Conservation (phyloP, 2,888 invertebrate genomes). For the Lithophane leautieri region DNA sequence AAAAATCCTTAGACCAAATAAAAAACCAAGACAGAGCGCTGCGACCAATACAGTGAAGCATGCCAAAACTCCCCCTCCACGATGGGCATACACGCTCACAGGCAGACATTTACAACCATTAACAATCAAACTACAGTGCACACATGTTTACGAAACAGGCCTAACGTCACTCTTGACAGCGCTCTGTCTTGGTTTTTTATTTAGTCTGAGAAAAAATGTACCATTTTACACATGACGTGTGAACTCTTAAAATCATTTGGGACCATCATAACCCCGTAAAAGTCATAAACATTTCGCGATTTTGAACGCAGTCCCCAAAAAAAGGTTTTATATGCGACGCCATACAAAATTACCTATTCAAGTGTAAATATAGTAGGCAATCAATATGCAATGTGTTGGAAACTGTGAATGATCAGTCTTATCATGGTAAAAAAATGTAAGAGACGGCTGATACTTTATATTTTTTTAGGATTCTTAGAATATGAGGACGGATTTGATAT, state of each 20-base stretch:
- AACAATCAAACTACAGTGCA: no score
- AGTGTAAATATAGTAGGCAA: slow-evolving; percentile 70
- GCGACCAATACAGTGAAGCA: no score
- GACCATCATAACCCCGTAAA: slow-evolving; percentile 54
- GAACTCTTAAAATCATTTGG: slow-evolving; percentile 57
- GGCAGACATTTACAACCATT: no score
- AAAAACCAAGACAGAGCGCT: background rate
- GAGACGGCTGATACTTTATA: slow-evolving; percentile 16
- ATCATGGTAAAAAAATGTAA: slow-evolving; percentile 40
- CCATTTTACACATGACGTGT: slow-evolving; percentile 36
- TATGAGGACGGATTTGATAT: background rate
- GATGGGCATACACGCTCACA: no score
- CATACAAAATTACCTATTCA: slow-evolving; percentile 72
- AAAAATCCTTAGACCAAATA: background rate
- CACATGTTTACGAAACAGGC: no score
- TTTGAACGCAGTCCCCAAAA: slow-evolving; percentile 61
- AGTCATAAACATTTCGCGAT: slow-evolving; percentile 65
- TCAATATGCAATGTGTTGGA: slow-evolving; percentile 73
- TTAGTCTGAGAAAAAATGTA: background rate
- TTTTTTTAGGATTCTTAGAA: slow-evolving; percentile 3
- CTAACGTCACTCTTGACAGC: no score
- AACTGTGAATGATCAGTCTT: slow-evolving; percentile 59
- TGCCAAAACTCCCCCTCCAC: no score
- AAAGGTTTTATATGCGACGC: slow-evolving; percentile 66
- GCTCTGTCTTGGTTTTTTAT: no score